Percentiles rank a stretch among this genome's conserved stretches.
Evolutionary conservation across 2,113 vertebrate species (phyloP).

Genomic region (Gymnarchus niloticus): DNA sequence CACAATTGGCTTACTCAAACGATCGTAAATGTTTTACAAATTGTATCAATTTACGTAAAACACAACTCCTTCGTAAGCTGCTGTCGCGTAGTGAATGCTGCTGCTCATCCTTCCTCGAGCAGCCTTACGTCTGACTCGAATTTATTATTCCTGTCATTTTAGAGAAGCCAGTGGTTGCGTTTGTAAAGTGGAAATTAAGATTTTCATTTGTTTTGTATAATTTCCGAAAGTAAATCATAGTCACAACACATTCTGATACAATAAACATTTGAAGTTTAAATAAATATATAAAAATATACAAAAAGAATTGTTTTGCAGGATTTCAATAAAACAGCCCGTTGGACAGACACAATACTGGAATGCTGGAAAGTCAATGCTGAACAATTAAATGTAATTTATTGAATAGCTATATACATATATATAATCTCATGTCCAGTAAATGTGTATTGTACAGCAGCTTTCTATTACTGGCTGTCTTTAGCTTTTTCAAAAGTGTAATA

Average conservation of each 20-base stretch:
- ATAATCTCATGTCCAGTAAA: constrained; percentile 25
- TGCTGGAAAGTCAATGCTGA: constrained; percentile 1
- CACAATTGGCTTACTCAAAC: neutral
- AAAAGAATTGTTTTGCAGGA: constrained; percentile 19
- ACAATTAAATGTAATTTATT: constrained; percentile 3
- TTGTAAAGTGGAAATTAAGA: constrained; percentile 1
- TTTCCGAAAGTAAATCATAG: neutral
- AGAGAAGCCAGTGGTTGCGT: constrained; percentile 11
- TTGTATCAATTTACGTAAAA: constrained; percentile 2
- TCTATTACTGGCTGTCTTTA: constrained; percentile 17
- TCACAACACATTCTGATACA: neutral
- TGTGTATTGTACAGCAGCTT: constrained; percentile 23
- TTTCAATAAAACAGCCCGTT: neutral
- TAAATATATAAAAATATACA: neutral
- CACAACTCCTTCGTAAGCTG: neutral
- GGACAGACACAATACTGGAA: constrained; percentile 8
- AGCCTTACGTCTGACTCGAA: neutral
- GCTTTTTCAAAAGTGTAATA: constrained; percentile 22
- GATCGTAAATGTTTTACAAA: constrained; percentile 6
- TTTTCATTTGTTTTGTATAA: neutral
- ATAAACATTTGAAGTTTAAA: constrained; percentile 1
- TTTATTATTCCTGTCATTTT: neutral
- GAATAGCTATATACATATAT: constrained; percentile 21
- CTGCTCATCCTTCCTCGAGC: neutral
- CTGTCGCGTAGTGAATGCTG: neutral